These are phyloP conservation scores for Eidolon dupreanum DNA, from an alignment of 2,797 vertebrate species.

Conservation along the genomic window DNA sequence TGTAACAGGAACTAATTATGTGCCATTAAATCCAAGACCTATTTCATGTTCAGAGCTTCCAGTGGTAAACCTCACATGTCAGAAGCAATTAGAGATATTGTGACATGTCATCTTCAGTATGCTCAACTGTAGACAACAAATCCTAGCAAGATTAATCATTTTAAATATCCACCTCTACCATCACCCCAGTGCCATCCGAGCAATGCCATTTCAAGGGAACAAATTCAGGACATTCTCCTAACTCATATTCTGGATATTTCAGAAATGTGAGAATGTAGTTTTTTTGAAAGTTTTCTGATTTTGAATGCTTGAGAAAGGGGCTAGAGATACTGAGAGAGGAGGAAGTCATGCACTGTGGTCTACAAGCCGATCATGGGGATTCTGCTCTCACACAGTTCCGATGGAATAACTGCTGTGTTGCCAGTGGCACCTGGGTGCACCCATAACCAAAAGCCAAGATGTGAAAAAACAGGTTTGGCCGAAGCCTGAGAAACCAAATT, in stretches of 20 bases:
- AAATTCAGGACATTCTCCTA: background rate
- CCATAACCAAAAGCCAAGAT: background rate
- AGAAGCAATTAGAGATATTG: slow-evolving; percentile 50
- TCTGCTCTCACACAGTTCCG: background rate
- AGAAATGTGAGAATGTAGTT: background rate
- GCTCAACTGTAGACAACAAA: background rate
- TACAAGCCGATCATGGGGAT: background rate
- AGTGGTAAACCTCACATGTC: slow-evolving; percentile 52
- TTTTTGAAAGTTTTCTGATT: background rate
- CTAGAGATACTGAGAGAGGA: background rate
- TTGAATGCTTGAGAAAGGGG: background rate
- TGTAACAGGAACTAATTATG: slow-evolving; percentile 48
- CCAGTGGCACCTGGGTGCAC: fast-evolving
- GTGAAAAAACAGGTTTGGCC: background rate
- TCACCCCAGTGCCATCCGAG: background rate
- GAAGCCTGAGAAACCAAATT: background rate
- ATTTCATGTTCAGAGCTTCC: slow-evolving; percentile 54
- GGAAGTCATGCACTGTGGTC: fast-evolving
- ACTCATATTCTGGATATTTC: background rate
- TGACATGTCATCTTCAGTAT: background rate
- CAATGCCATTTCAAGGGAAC: background rate
- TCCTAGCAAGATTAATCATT: background rate
- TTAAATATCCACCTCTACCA: background rate
- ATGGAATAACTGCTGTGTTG: too few species aligned
- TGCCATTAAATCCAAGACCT: slow-evolving; percentile 50